Conservation (phyloP, 2,113 vertebrate genomes). For the western clawed frog (Xenopus tropicalis) region DNA sequence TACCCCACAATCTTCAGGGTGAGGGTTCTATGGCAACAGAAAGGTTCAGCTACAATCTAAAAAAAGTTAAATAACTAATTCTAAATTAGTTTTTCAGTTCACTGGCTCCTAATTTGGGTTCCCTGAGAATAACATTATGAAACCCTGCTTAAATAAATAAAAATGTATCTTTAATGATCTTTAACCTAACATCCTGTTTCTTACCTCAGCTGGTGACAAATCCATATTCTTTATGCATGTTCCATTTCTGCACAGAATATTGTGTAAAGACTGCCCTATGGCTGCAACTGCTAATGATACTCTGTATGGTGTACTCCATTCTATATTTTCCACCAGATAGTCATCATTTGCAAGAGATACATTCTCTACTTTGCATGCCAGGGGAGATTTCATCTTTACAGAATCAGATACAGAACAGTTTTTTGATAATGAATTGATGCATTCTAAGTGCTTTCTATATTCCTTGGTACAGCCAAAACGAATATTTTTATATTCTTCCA, state of each 20-base stretch:
- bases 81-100: too few relatives aligned
- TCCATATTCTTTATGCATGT: conserved; percentile 53
- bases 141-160: too few relatives aligned
- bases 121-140: too few relatives aligned
- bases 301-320: conserved; percentile 43
- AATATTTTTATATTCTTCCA: conserved; percentile 60
- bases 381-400: conserved; percentile 32
- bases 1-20: too few relatives aligned
- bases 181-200: too few relatives aligned
- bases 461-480: conserved; percentile 53
- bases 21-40: too few relatives aligned
- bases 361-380: conserved; percentile 44
- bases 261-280: conserved; percentile 54
- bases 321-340: conserved; percentile 41
- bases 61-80: too few relatives aligned
- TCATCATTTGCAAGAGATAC: conserved; percentile 52
- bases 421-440: conserved; percentile 32
- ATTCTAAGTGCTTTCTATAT: conserved; percentile 38
- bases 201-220: conserved; percentile 61
- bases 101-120: too few relatives aligned
- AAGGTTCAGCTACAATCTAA: too few relatives aligned
- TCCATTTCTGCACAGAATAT: conserved; percentile 53
- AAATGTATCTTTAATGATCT: too few relatives aligned
- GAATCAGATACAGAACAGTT: conserved; percentile 27
- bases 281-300: conserved; percentile 50